These are phyloP conservation scores for Etia nguti DNA, from an alignment of 2,113 vertebrate species.

Conservation along the genomic window DNA sequence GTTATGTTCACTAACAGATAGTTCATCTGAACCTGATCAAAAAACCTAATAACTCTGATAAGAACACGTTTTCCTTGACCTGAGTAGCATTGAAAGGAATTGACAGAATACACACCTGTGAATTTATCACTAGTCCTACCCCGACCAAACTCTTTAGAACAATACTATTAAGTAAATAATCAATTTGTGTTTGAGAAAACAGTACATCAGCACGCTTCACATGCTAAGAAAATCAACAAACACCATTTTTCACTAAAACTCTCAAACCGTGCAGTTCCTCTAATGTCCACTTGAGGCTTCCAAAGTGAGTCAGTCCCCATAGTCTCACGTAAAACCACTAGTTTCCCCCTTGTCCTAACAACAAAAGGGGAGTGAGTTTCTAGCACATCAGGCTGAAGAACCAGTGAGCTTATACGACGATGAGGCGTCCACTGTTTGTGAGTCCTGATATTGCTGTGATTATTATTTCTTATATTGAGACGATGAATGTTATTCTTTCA, in stretches of 20 bases:
- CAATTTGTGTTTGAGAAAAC: not conserved
- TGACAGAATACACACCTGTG: not conserved
- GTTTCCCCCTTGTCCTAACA: not conserved
- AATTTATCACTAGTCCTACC: not conserved
- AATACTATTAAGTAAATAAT: not conserved
- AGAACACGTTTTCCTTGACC: not conserved
- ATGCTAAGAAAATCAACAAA: not conserved
- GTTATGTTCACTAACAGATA: not conserved
- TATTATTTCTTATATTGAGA: not conserved
- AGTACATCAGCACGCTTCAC: not conserved
- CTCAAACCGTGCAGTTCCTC: not conserved
- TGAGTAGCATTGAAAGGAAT: not conserved
- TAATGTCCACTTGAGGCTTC: not conserved
- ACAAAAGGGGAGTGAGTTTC: not conserved
- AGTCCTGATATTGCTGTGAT: not conserved
- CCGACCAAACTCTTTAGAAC: not conserved
- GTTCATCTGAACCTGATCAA: not conserved
- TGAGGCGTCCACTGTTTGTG: not conserved
- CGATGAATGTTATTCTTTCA: not conserved
- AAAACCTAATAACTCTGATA: not conserved
- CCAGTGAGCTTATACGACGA: not conserved
- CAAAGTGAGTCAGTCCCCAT: not conserved
- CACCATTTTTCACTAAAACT: not conserved
- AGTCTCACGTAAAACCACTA: not conserved
- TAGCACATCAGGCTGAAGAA: not conserved